Evolutionary conservation across 1,140 invertebrate species (phyloP).

Genomic region (Patella vulgata): DNA sequence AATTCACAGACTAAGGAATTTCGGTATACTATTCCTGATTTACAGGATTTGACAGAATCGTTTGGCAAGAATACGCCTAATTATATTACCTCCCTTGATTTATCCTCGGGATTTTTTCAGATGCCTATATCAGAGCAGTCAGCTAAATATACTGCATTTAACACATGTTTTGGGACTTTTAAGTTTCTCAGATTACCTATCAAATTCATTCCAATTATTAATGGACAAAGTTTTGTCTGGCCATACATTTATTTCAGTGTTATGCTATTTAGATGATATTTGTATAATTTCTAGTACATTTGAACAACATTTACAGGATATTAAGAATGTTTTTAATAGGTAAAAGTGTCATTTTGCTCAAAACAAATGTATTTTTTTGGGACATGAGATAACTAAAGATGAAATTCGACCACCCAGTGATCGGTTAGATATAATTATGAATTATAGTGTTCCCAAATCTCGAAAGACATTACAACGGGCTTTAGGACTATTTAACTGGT

Average conservation of each 20-base stretch:
- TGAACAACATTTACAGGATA: constrained; percentile 22
- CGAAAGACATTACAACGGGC: constrained; percentile 22
- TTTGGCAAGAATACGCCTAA: constrained; percentile 17
- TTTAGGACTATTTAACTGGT: constrained; percentile 35
- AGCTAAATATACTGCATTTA: constrained; percentile 17
- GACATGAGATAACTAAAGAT: constrained; percentile 23
- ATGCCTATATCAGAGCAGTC: constrained; percentile 12
- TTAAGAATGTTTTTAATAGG: constrained; percentile 24
- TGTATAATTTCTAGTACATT: constrained; percentile 21
- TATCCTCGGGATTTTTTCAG: constrained; percentile 23
- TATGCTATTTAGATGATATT: constrained; percentile 26
- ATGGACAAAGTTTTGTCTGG: constrained; percentile 20
- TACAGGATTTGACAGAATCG: constrained; percentile 24
- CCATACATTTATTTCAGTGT: constrained; percentile 8
- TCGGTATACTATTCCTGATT: constrained; percentile 10
- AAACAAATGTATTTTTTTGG: constrained; percentile 18
- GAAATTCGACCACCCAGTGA: constrained; percentile 20
- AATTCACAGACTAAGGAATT: constrained; percentile 18
- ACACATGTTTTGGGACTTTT: constrained; percentile 29
- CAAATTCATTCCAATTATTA: constrained; percentile 14
- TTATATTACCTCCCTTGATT: constrained; percentile 22
- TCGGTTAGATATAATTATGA: constrained; percentile 13
- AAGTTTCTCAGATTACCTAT: constrained; percentile 25
- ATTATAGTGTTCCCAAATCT: constrained; percentile 22
- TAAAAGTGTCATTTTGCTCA: constrained; percentile 29